Evolutionary conservation across 2,113 vertebrate species (phyloP).

Genomic region (Gnathonemus longibarbis): DNA sequence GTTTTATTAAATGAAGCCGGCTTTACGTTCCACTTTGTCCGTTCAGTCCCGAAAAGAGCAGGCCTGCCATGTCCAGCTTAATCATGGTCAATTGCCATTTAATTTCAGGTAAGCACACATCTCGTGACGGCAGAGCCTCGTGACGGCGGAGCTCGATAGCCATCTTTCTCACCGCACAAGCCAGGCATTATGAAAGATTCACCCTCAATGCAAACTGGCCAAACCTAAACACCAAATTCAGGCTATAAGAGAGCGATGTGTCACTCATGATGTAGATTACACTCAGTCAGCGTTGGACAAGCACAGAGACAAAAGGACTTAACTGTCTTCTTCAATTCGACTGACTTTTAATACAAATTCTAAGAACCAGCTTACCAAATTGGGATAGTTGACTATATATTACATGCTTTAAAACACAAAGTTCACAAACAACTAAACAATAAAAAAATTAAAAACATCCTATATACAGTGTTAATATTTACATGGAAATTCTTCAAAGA

Average conservation of each 20-base stretch:
- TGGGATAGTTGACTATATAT: constrained; percentile 76
- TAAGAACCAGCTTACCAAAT: constrained; percentile 96
- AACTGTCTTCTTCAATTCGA: constrained; percentile 50
- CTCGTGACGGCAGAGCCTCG: neutral
- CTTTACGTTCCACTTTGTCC: constrained; percentile 27
- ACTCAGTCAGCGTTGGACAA: neutral
- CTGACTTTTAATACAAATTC: constrained; percentile 80
- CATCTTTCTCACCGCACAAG: neutral
- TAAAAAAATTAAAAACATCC: constrained; percentile 65
- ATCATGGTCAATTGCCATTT: neutral
- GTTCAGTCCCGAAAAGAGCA: constrained; percentile 10
- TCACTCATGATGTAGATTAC: too few species aligned
- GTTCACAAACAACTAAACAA: constrained; percentile 52
- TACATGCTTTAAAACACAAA: constrained; percentile 81
- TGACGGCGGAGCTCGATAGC: neutral
- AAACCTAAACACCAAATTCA: neutral
- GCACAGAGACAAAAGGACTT: neutral
- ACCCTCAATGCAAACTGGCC: neutral
- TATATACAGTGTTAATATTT: constrained; percentile 85
- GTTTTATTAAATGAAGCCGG: constrained; percentile 30
- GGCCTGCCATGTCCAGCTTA: neutral
- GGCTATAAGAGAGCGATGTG: neutral
- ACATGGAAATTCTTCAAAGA: constrained; percentile 63
- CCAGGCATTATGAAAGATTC: neutral
- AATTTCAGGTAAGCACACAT: neutral